Base-by-base conservation (phyloP, 2,113 vertebrate species). In the Nettapus auritus region DNA sequence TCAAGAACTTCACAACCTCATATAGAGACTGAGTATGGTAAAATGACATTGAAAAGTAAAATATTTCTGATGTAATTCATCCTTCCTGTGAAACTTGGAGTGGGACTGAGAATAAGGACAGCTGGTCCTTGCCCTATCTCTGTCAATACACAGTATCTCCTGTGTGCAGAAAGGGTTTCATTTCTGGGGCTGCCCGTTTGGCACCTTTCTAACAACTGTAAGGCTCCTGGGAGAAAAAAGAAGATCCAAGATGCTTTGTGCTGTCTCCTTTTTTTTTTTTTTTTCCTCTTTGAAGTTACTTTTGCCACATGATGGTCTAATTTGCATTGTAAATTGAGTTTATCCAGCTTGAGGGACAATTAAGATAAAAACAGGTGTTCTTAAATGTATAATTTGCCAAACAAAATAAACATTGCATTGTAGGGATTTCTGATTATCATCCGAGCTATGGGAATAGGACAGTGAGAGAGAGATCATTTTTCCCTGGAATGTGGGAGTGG, bases 301-400 rank as follows among this genome's bases (percentile, higher is more conserved):
- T 95, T 94, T 89, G 44, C 46, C 34, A 60, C 0, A 0, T 64
- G 57, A 57, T 75, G 13, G 57, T 82, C 62, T 90, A 53, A 90
- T 96, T 86, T 86, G 40, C 28, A 10, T 85, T 73, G 33, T 79
- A 91, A 80, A 90, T 90, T 52, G 28, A 69, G 55, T 78, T 94
- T 67, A 59, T 68, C n/a, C 74, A 77, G 48, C 63, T 92, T 95
- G 59, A 73, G 36, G 63, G 50, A 66, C 79, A 85, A 74, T 82
- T 86, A 70, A 79, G 50, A 64, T 64, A 74, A 31, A 88, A 93
- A 73, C 78, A 94, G 64, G 79, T 93, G 84, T 55, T 96, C 87
- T 64, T 90, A 94, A 71, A 92, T 78, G 33, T 88, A 16, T 88
- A 67, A 87, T 93, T 93, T 93, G 66, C 82, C 74, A 89, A 91